Conservation (phyloP, 2,797 vertebrate species). For the Euthynnus affinis region DNA sequence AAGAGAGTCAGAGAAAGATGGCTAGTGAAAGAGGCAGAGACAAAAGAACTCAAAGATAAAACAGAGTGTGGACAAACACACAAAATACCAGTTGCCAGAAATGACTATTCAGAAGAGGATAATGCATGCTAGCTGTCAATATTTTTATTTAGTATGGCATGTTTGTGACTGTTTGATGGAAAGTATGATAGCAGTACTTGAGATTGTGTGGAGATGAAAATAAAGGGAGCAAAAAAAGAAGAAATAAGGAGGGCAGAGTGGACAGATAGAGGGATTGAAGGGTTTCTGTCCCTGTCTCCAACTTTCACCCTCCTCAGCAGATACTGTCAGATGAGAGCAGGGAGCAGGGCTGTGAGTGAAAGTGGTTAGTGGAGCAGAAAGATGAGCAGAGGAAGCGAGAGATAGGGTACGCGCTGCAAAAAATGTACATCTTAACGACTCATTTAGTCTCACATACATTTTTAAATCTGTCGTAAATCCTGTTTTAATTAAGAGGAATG, state of each 20-base stretch:
- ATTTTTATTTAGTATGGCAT: constrained; percentile 8
- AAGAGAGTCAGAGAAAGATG: neutral
- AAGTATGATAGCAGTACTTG: neutral
- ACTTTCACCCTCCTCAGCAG: constrained; percentile 70
- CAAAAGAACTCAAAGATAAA: neutral
- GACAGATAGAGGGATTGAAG: constrained; percentile 49
- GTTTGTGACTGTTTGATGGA: constrained; percentile 23
- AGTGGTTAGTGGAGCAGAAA: constrained; percentile 67
- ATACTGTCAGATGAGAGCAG: constrained; percentile 64
- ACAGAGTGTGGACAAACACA: constrained; percentile 17
- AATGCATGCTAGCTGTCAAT: constrained; percentile 1
- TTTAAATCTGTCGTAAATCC: constrained; percentile 55
- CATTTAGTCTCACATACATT: constrained; percentile 50
- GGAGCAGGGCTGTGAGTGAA: constrained; percentile 38
- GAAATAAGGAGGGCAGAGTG: constrained; percentile 28
- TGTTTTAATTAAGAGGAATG: constrained; percentile 55
- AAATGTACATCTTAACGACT: constrained; percentile 49
- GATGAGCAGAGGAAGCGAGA: constrained; percentile 31
- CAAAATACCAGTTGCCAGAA: constrained; percentile 10
- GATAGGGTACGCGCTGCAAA: constrained; percentile 22
- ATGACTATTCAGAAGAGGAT: neutral
- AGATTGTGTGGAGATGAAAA: neutral
- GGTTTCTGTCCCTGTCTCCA: constrained; percentile 52
- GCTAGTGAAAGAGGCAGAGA: neutral
- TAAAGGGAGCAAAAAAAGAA: neutral